These are phyloP conservation scores for Platyscapa corneri DNA, from an alignment of 1,140 invertebrate genomes.

Conservation along the genomic window DNA sequence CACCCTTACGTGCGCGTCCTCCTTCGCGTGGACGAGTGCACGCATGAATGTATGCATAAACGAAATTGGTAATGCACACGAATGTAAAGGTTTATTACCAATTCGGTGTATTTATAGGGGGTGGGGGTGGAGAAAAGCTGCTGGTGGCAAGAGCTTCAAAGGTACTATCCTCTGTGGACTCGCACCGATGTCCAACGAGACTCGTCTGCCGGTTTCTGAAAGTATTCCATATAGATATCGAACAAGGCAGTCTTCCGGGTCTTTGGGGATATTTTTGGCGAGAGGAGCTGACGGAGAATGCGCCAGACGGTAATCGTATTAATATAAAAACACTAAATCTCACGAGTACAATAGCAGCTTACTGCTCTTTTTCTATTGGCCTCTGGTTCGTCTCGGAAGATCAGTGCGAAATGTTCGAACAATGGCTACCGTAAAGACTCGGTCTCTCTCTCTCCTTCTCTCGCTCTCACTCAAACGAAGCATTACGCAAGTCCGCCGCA, in stretches of 20 bases:
- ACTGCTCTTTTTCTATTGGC: slow-evolving; percentile 50
- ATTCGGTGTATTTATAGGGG: slow-evolving; percentile 72
- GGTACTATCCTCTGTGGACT: slow-evolving; percentile 54
- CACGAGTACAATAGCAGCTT: slow-evolving; percentile 63
- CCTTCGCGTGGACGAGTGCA: too few relatives aligned
- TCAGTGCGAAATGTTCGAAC: slow-evolving; percentile 54
- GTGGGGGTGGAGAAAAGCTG: slow-evolving; percentile 62
- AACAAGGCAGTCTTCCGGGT: slow-evolving; percentile 28
- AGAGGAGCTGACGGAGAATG: slow-evolving; percentile 53
- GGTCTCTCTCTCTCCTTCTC: not conserved
- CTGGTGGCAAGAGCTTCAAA: slow-evolving; percentile 43
- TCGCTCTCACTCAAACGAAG: not conserved
- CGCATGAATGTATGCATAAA: slow-evolving; percentile 37
- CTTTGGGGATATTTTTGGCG: slow-evolving; percentile 55
- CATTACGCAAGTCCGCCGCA: not conserved
- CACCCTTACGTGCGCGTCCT: too few relatives aligned
- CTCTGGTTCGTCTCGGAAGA: not conserved
- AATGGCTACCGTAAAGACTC: slow-evolving; percentile 53
- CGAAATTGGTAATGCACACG: slow-evolving; percentile 68
- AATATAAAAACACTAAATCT: slow-evolving; percentile 71
- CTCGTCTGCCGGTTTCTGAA: not conserved
- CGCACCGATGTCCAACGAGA: not conserved
- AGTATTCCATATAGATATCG: not conserved
- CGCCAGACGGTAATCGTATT: slow-evolving; percentile 67
- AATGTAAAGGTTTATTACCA: slow-evolving; percentile 73